Conservation (phyloP, 37 sponge, comb jelly and placozoan genomes). For the Amphimedon queenslandica region DNA sequence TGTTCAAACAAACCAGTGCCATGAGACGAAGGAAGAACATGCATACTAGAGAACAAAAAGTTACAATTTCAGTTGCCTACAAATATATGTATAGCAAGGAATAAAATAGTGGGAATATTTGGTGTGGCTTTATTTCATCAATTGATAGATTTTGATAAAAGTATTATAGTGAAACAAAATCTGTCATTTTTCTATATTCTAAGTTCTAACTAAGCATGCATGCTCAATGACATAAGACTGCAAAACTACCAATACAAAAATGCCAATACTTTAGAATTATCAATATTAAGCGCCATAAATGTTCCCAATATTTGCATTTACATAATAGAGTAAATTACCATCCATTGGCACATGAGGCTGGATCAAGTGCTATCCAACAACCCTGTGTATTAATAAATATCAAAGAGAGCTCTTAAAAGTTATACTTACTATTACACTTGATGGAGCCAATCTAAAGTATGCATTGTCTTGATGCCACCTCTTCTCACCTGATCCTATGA, state of each 20-base stretch:
- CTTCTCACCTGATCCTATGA: slow-evolving; percentile 41
- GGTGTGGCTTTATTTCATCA: no score
- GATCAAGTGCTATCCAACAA: slow-evolving; percentile 65
- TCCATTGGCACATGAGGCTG: slow-evolving; percentile 38
- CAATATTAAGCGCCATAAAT: no score
- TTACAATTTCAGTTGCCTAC: no score
- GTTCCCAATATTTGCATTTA: no score
- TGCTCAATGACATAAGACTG: no score
- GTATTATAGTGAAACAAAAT: no score
- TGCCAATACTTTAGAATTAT: neutral
- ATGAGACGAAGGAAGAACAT: slow-evolving; percentile 39
- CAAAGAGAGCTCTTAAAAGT: neutral
- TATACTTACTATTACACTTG: slow-evolving; percentile 40
- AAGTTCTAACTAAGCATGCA: no score
- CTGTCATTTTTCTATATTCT: no score
- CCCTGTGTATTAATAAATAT: slow-evolving; percentile 14
- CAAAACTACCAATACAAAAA: neutral
- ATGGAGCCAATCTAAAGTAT: slow-evolving; percentile 56
- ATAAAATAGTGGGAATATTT: no score
- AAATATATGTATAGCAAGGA: no score
- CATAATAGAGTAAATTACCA: slow-evolving; percentile 29
- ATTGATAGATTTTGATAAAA: no score
- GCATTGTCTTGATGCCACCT: slow-evolving; percentile 72
- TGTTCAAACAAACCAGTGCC: slow-evolving; percentile 38
- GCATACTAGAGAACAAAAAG: slow-evolving; percentile 50